Base-by-base conservation (phyloP, 2,113 vertebrate genomes). In the Pangasianodon hypophthalmus region DNA sequence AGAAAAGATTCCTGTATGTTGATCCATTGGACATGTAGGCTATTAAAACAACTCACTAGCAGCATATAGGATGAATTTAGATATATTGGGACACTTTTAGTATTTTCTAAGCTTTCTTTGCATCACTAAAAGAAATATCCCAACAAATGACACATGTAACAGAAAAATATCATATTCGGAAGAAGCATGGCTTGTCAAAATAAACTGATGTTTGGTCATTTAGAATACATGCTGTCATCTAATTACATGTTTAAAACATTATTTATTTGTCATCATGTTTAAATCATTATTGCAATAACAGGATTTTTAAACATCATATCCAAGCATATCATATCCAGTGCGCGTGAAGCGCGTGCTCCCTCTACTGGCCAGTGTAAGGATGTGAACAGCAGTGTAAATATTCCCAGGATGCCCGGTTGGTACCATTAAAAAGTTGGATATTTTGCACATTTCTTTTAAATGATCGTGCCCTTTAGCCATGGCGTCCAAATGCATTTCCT, bases 321-420 rank as follows among this genome's bases (percentile, higher is more conserved):
- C 37, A 37, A 37, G 1, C 37, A n/a, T n/a, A n/a, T n/a, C n/a
- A 37, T 37, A 37, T 37, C 37, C 54, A 24, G n/a, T 2, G 81
- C 52, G 4, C 52, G 54, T 83, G 54, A 58, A 58, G 21, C 69
- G 50, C 84, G 85, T 5, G 77, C 87, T 32, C 91, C 75, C 90
- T 91, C 92, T 92, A 44, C 90, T 91, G 92, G 64, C 64, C 79
- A 67, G 44, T 21, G 29, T 75, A 2, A 46, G 8, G 48, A 90
- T 56, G 83, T 62, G 69, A 50, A 24, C 26, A 81, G 52, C 32
- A 16, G 18, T 10, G 71, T 16, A 48, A 32, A n/a, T 16, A 24
- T 86, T 52, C 10, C 0, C 2, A 67, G 14, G 44, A 71, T 83
- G 52, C 9, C 80, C 29, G 18, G 2, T 19, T 32, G 16, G n/a